Evolutionary conservation across 92 coral and sea anemone species (phyloP), one percentile per base, ranked within the genome.

Genomic region (Diadumene lineata): DNA sequence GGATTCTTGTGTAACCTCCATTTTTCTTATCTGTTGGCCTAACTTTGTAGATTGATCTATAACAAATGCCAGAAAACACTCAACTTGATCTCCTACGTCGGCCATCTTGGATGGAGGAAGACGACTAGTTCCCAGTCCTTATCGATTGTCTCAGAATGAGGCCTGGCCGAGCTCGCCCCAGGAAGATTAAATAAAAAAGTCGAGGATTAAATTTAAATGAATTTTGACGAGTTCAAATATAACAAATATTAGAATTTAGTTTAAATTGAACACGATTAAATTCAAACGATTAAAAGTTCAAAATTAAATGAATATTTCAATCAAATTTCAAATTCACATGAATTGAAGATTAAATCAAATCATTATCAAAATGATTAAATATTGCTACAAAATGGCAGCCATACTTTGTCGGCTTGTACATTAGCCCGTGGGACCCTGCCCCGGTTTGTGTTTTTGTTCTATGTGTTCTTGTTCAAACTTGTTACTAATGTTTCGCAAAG

Each of bases 41-140:
- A 70, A 48, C 75, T 70, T 44, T 70, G 32, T 70, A 62, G 75
- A 70, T 44, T 70, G 43, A 31, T 70, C 31, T 70, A 50, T 43
- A 48, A 70, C 17, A 43, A 70, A 70, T n/a, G 75, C 75, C 64
- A 70, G 26, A 70, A 70, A 24, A 50, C 34, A 50, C 75, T 50
- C 64, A 18, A 70, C 75, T 50, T 48, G 34, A 22, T 70, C 64
- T 23, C 75, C 34, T 43, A 70, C 21, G 64, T 70, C 60, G 18
- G 25, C 61, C 28, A 33, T 31, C 2, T 70, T 62, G 28, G 75
- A 29, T 60, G 46, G 43, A 60, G 19, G 43, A 60, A 69, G 18
- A 43, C 34, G 43, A 30, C 46, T 69, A 70, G 75, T 17, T 22
- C 64, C 34, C 64, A 70, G 56, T 31, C 75, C 19, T 50, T 70